Evolutionary conservation across 2,888 invertebrate species (phyloP).

Genomic region (Ennomos fuscantarius): DNA sequence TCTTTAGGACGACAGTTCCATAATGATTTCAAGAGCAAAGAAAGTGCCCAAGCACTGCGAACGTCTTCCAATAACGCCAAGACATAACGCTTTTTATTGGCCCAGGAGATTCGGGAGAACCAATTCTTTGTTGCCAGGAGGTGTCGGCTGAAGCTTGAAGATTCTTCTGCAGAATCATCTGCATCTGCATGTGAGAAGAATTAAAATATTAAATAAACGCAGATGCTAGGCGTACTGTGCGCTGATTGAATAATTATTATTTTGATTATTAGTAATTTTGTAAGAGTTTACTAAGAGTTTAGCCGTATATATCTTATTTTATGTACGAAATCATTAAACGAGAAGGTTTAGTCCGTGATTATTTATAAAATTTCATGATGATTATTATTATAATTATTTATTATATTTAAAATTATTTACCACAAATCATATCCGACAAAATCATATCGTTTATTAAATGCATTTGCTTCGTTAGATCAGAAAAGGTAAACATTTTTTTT

Average conservation of each 20-base stretch:
- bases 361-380: too few species aligned
- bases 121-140: constrained; percentile 65
- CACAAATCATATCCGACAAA: constrained; percentile 64
- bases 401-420: constrained; percentile 41
- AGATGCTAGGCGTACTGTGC: too few species aligned
- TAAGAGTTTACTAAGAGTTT: too few species aligned
- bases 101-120: constrained; percentile 66
- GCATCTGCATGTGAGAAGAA: constrained; percentile 38
- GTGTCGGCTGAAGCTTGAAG: constrained; percentile 56
- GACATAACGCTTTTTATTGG: constrained; percentile 68
- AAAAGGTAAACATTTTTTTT: constrained; percentile 49
- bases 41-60: constrained; percentile 64
- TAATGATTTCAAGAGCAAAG: constrained; percentile 70
- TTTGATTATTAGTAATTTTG: too few species aligned
- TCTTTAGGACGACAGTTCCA: constrained; percentile 77
- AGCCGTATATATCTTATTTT: too few species aligned
- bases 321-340: too few species aligned
- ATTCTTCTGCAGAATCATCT: constrained; percentile 45
- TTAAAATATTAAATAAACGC: too few species aligned
- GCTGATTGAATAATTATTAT: too few species aligned
- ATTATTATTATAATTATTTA: background rate
- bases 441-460: constrained; percentile 69
- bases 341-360: too few species aligned
- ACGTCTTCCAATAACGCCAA: constrained; percentile 63
- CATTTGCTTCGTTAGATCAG: constrained; percentile 65